A percentile compares a stretch with the other conserved stretches of the same genome.
phyloP scores from a whole-genome alignment of 2,113 vertebrate species.

The mouse (Mus musculus) region DNA sequence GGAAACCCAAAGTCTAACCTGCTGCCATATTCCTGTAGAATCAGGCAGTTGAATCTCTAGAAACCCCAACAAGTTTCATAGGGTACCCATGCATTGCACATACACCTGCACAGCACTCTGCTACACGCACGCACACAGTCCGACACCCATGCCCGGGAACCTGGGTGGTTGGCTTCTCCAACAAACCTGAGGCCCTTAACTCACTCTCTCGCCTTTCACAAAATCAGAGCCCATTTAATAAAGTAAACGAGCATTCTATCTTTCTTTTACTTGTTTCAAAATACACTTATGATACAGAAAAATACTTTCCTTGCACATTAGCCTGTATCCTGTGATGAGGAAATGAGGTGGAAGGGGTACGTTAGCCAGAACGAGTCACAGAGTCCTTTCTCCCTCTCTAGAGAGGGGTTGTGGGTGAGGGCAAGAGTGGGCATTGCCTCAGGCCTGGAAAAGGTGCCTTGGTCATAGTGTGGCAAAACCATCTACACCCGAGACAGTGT shows the following conservation, averaged over 20 bases:
- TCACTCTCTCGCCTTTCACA: slow-evolving; percentile 71
- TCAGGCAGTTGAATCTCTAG: background rate
- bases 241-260: slow-evolving; percentile 82
- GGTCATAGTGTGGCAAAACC: background rate
- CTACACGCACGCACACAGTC: background rate
- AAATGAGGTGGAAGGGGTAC: slow-evolving; percentile 48
- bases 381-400: slow-evolving; percentile 54
- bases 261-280: slow-evolving; percentile 81
- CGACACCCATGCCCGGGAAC: background rate
- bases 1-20: slow-evolving; percentile 22
- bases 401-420: background rate
- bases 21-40: background rate
- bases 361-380: slow-evolving; percentile 3
- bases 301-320: slow-evolving; percentile 82
- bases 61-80: background rate
- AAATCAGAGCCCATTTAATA: slow-evolving; percentile 83
- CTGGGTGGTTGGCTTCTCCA: slow-evolving; percentile 66
- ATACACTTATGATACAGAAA: slow-evolving; percentile 88
- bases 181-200: slow-evolving; percentile 63
- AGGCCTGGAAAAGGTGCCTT: background rate
- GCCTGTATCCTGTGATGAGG: slow-evolving; percentile 61
- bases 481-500: background rate
- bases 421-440: background rate
- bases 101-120: background rate
- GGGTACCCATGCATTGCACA: background rate